Evolutionary conservation across 1,140 invertebrate species (phyloP).

Genomic region (Lepidostoma basale): DNA sequence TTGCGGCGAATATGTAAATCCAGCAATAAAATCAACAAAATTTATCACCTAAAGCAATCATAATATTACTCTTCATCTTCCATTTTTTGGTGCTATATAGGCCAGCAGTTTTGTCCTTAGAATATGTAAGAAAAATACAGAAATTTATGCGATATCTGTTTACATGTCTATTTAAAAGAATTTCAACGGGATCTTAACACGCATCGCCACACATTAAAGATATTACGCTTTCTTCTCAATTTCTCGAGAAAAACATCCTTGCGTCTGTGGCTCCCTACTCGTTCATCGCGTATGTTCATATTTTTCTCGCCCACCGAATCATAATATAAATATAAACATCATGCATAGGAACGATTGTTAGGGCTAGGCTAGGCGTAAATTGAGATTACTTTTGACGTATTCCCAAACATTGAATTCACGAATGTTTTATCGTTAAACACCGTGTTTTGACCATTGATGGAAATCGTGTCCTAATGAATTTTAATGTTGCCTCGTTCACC

Average conservation of each 20-base stretch:
- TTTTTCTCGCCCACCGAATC: too few relatives aligned
- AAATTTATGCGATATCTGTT: conserved; percentile 25
- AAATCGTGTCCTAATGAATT: too few relatives aligned
- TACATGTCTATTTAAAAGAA: conserved; percentile 23
- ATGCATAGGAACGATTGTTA: too few relatives aligned
- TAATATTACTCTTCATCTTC: conserved; percentile 43
- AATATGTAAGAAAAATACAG: background rate
- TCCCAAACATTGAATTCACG: too few relatives aligned
- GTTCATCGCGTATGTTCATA: too few relatives aligned
- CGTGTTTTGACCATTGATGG: too few relatives aligned
- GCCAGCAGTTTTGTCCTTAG: conserved; percentile 18
- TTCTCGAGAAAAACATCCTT: background rate
- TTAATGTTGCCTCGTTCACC: too few relatives aligned
- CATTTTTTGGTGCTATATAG: conserved; percentile 36
- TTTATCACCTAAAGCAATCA: conserved; percentile 46
- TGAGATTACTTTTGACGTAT: too few relatives aligned
- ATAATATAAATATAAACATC: too few relatives aligned
- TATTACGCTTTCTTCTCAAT: background rate
- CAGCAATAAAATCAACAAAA: conserved; percentile 44
- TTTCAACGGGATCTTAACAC: conserved; percentile 1
- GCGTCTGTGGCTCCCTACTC: too few relatives aligned
- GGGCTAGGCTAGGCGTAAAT: too few relatives aligned
- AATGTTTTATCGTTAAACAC: too few relatives aligned
- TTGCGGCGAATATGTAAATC: conserved; percentile 41
- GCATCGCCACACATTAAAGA: conserved; percentile 15